Evolutionary conservation across 1,140 invertebrate genomes (phyloP), one percentile per base, ranked within the genome.

Genomic region (Drosophila yakuba): DNA sequence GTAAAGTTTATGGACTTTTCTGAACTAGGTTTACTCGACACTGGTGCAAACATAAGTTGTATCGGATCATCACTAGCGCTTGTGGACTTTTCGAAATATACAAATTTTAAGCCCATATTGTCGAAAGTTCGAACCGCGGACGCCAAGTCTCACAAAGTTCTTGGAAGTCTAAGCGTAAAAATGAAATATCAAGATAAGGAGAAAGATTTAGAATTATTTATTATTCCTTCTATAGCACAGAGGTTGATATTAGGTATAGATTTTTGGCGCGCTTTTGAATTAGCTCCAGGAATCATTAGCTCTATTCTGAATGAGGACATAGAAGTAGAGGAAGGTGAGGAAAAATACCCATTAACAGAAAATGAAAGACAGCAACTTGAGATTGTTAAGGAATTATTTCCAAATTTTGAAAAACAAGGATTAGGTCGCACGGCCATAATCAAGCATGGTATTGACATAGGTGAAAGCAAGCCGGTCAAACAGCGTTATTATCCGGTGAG

Each of bases 11-110:
- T 58, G 25, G 11, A 58, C 5, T 58, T 58, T 11, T 17, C 39
- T 10, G 56, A 45, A 10, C 39, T 58, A 10, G 25, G 41, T 14
- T 57, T 57, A n/a, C 55, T 57, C 17, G 55, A 57, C 25, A 28
- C 38, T 12, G 25, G 15, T 7, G 41, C 51, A 23, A 38, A 54
- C 11, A 54, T 38, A 11, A 54, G 35, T 38, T 54, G 17, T 32
- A 2, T 54, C 2, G 35, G 35, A 23, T 54, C 35, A 4, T 8
- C 35, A 8, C 10, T 23, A 54, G 35, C 35, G 35, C 51, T 15
- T 15, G 2, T 4, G 1, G 32, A 54, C 6, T 38, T 54, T 38
- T 54, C 17, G 12, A 54, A 11, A 4, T 54, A 25, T 25, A 25
- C 4, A 4, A 25, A 25, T 4, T 25, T 25, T 25, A 54, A 36